Evolutionary conservation across 1,140 invertebrate species (phyloP), one percentile per base, ranked within the genome.

Genomic region (Akabosia matsudoensis): DNA sequence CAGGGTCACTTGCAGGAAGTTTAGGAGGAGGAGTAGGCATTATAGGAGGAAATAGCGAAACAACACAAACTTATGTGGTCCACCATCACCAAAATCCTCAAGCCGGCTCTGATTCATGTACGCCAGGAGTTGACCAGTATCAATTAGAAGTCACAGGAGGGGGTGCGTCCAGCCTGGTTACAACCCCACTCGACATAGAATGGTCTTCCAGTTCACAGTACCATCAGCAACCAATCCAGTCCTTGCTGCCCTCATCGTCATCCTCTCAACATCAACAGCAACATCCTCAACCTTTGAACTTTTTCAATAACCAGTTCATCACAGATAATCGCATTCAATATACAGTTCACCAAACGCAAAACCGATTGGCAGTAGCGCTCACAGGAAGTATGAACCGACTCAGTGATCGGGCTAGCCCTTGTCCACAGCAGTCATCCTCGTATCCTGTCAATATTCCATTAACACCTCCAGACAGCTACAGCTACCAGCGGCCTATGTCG

Each of bases 161-260:
- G 4, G 54, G 54, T 22, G 24, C 4, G 13, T 10, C 51, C 3
- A 78, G 77, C 45, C 18, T 78, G 13, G 77, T 74, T 1, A 78
- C 74, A 16, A 78, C 77, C 67, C 77, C 77, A 0, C 45, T 78
- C 70, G 77, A 78, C 71, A 61, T 76, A 10, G 77, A 78, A 33
- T 78, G 74, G 74, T 61, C 54, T 24, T 61, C 54, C 54, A 61
- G 13, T 22, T 13, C 54, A n/a, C 54, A 61, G 54, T 61, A 61
- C 24, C 54, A n/a, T 22, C 54, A 61, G 54, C 13, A 61, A 24
- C 54, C 54, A 24, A 13, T 16, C 13, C 54, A 61, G 24, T 24
- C 54, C 24, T 13, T 22, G 4, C 7, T 24, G 24, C 24, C 54
- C 7, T 22, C 54, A n/a, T 61, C 45, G 10, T 10, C 54, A 16